Conservation (phyloP, 2,797 vertebrate genomes). For the Pipistrellus kuhlii region DNA sequence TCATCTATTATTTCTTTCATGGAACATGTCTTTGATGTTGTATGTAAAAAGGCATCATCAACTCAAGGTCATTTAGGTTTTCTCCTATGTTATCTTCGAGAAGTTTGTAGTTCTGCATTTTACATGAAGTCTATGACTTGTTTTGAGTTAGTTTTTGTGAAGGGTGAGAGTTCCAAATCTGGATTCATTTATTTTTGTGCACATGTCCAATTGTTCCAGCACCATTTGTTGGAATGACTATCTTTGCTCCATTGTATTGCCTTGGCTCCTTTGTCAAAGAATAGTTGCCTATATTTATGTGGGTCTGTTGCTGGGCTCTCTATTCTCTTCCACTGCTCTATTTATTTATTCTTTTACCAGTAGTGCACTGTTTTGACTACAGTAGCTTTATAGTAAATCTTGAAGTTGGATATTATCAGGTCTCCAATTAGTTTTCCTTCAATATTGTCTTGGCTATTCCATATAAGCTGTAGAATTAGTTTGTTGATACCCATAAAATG, state of each 20-base stretch:
- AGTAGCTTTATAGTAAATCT: neutral
- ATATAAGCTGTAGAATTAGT: neutral
- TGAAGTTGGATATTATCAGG: neutral
- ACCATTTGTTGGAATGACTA: neutral
- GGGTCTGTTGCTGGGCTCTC: neutral
- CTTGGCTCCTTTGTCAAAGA: neutral
- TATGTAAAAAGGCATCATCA: neutral
- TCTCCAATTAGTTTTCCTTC: neutral
- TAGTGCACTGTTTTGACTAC: neutral
- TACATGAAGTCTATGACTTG: neutral
- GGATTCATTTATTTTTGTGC: neutral
- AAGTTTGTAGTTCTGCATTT: neutral
- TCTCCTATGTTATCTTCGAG: neutral
- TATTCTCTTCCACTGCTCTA: neutral
- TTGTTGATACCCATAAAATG: neutral
- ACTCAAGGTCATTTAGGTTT: neutral
- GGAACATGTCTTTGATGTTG: neutral
- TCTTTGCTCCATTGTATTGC: neutral
- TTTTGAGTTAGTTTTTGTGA: conserved; percentile 2
- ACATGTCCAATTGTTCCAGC: neutral
- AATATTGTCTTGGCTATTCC: neutral
- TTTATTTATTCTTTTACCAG: neutral
- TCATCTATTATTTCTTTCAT: neutral
- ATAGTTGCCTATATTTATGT: neutral
- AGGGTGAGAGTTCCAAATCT: neutral